Evolutionary conservation across 2,888 invertebrate genomes (phyloP).

Genomic region (Campoplex nolae): DNA sequence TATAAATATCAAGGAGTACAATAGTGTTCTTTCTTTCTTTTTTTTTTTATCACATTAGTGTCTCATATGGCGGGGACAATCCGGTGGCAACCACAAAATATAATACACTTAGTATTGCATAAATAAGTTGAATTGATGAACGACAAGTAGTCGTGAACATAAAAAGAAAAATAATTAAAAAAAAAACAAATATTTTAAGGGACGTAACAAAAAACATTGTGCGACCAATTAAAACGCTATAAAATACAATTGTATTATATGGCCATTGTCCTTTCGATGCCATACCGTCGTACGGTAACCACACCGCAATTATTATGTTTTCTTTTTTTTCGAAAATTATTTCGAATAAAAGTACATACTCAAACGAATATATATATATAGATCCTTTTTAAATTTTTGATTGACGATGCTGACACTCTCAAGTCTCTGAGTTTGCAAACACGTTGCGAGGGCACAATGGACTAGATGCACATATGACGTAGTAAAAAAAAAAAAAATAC

Average conservation of each 20-base stretch:
- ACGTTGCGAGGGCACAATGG: constrained; percentile 77
- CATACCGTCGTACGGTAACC: not conserved
- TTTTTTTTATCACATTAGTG: constrained; percentile 58
- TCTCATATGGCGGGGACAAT: constrained; percentile 59
- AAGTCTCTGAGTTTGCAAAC: constrained; percentile 62
- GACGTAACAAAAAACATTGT: constrained; percentile 24
- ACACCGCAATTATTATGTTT: no score
- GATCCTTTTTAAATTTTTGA: constrained; percentile 21
- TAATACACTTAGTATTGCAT: constrained; percentile 22
- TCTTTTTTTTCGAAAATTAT: no score
- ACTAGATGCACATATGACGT: constrained; percentile 81
- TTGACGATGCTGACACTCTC: constrained; percentile 37
- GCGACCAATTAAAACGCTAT: constrained; percentile 7
- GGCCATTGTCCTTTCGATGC: constrained; percentile 38
- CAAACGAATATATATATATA: constrained; percentile 1
- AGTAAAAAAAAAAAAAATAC: constrained; percentile 43
- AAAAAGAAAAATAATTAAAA: not conserved
- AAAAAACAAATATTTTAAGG: constrained; percentile 17
- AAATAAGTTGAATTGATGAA: constrained; percentile 44
- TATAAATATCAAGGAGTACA: constrained; percentile 50
- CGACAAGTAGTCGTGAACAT: constrained; percentile 16
- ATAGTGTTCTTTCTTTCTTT: constrained; percentile 2
- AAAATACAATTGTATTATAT: constrained; percentile 19
- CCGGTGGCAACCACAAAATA: constrained; percentile 41
- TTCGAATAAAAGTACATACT: no score